Evolutionary conservation across 1,140 invertebrate genomes (phyloP).

Genomic region (Gryon sp.): DNA sequence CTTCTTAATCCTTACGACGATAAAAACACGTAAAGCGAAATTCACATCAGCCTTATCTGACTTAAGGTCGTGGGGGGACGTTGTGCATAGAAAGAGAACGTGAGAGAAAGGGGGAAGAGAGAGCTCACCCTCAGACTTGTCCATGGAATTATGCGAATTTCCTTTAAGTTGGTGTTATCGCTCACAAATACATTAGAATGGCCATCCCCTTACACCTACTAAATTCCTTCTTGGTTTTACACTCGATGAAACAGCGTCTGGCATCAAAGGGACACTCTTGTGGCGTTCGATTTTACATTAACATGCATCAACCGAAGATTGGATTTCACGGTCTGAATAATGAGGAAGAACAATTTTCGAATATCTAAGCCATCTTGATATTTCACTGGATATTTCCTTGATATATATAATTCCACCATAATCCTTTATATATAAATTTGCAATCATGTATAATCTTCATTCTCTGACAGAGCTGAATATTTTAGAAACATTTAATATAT

Average conservation of each 20-base stretch:
- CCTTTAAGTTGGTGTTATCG: constrained; percentile 54
- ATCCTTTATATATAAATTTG: no score
- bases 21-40: constrained; percentile 36
- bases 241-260: constrained; percentile 57
- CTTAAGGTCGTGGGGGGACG: constrained; percentile 1
- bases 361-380: constrained; percentile 26
- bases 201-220: constrained; percentile 43
- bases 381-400: no score
- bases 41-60: constrained; percentile 46
- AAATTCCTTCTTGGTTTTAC: constrained; percentile 67
- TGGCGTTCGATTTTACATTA: constrained; percentile 58
- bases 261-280: constrained; percentile 55
- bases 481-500: no score
- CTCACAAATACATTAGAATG: constrained; percentile 55
- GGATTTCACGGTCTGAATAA: constrained; percentile 55
- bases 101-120: constrained; percentile 9
- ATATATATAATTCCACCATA: no score
- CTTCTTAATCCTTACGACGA: constrained; percentile 41
- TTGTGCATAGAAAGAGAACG: not conserved
- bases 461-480: no score
- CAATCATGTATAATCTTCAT: no score
- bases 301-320: constrained; percentile 51
- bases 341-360: constrained; percentile 46
- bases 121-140: constrained; percentile 42
- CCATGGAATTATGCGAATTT: constrained; percentile 59